Conservation (phyloP, 2,888 invertebrate genomes). For the Epistrophe grossulariae region DNA sequence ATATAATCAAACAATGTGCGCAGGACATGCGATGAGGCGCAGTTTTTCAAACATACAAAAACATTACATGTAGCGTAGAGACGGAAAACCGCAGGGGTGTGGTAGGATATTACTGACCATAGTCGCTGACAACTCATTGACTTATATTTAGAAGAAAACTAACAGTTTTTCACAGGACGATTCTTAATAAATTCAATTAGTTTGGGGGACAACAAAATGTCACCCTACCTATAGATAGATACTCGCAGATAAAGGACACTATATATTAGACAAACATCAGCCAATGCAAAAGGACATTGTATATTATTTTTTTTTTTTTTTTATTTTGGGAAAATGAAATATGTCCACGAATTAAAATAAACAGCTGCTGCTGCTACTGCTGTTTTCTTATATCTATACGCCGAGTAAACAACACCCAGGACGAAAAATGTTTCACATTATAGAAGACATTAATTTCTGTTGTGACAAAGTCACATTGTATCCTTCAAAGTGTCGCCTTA, state of each 20-base stretch:
- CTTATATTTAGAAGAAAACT: slow-evolving; percentile 55
- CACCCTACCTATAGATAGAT: slow-evolving; percentile 18
- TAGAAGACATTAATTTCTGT: slow-evolving; percentile 72
- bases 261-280: slow-evolving; percentile 21
- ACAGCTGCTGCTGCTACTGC: slow-evolving; percentile 63
- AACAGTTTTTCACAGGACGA: slow-evolving; percentile 6
- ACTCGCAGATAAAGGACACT: slow-evolving; percentile 31
- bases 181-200: slow-evolving; percentile 67
- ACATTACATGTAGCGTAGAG: not conserved
- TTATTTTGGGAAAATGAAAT: slow-evolving; percentile 64
- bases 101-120: slow-evolving; percentile 2
- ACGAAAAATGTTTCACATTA: slow-evolving; percentile 32
- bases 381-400: slow-evolving; percentile 12
- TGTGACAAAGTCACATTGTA: slow-evolving; percentile 74
- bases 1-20: slow-evolving; percentile 44
- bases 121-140: slow-evolving; percentile 65
- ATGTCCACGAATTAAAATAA: slow-evolving; percentile 65
- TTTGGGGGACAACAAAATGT: slow-evolving; percentile 32
- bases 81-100: slow-evolving; percentile 65
- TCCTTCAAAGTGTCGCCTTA: slow-evolving; percentile 41
- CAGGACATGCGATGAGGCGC: slow-evolving; percentile 63
- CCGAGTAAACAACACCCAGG: not conserved
- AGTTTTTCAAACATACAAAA: slow-evolving; percentile 6
- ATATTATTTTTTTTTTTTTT: not conserved
- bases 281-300: slow-evolving; percentile 37